Conservation (phyloP, 2,888 invertebrate species). For the Drosophila aldrichi region DNA sequence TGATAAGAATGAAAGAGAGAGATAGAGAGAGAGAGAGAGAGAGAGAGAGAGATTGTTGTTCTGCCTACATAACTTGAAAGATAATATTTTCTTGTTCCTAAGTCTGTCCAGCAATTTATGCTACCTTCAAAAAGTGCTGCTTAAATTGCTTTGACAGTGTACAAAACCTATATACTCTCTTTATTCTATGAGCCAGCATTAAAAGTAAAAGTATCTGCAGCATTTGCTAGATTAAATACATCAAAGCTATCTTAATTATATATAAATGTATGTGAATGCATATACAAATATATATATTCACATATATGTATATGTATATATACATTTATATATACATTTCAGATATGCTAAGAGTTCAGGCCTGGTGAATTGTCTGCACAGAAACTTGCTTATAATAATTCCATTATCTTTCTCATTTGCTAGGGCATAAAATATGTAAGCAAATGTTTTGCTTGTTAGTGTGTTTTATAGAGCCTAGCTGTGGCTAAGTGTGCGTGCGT, state of each 20-base stretch:
- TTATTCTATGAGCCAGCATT: background rate
- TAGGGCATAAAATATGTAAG: slow-evolving; percentile 62
- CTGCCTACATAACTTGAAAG: no score
- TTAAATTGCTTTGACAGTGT: background rate
- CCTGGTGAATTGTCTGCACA: slow-evolving; percentile 10
- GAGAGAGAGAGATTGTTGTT: no score
- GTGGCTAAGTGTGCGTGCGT: slow-evolving; percentile 10
- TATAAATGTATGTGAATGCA: background rate
- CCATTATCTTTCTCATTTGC: slow-evolving; percentile 66
- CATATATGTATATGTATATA: background rate
- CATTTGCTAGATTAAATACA: background rate
- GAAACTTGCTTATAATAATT: slow-evolving; percentile 64
- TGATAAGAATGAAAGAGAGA: no score
- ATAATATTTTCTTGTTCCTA: no score
- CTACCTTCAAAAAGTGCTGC: no score
- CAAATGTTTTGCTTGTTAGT: slow-evolving; percentile 62
- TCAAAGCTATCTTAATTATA: slow-evolving; percentile 18
- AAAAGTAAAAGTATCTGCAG: slow-evolving; percentile 2
- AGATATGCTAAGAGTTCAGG: background rate
- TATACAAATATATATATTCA: background rate
- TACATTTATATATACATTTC: background rate
- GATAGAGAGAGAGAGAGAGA: no score
- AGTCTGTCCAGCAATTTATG: no score
- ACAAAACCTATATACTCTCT: background rate
- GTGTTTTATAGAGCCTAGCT: slow-evolving; percentile 17